Percentiles rank a stretch among this genome's conserved stretches.
Conservation (phyloP, 2,797 vertebrate species). For the Trachurus trachurus region DNA sequence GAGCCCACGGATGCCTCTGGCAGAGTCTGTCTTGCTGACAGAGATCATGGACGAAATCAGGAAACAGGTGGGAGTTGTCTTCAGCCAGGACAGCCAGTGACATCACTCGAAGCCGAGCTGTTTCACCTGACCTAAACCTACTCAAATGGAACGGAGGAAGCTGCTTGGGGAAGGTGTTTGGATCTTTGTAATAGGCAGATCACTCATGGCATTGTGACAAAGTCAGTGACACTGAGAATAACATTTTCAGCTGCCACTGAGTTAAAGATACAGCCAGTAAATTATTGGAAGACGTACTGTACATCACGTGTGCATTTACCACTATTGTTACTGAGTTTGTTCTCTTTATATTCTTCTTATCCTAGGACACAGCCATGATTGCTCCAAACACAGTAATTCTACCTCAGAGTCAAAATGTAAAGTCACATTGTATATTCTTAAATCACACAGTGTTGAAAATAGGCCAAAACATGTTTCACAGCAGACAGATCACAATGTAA, state of each 20-base stretch:
- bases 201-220: slow-evolving; percentile 27
- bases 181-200: slow-evolving; percentile 47
- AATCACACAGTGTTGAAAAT: neutral
- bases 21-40: slow-evolving; percentile 75
- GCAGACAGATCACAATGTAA: slow-evolving; percentile 29
- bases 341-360: neutral
- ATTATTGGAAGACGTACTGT: slow-evolving; percentile 9
- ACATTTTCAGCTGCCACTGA: slow-evolving; percentile 13
- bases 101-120: slow-evolving; percentile 34
- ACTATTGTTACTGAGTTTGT: slow-evolving; percentile 2
- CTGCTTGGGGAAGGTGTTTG: slow-evolving; percentile 24
- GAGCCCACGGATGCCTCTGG: slow-evolving; percentile 78
- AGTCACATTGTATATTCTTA: neutral
- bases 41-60: slow-evolving; percentile 81
- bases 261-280: slow-evolving; percentile 33
- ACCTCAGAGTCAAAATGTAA: neutral
- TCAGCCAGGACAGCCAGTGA: slow-evolving; percentile 76
- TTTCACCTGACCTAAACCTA: slow-evolving; percentile 60
- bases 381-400: neutral
- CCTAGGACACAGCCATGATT: neutral
- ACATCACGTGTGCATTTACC: neutral
- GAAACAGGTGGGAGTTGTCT: slow-evolving; percentile 78
- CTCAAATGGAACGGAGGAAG: slow-evolving; percentile 38
- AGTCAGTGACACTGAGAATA: slow-evolving; percentile 20
- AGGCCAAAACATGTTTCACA: slow-evolving; percentile 16